Percentiles rank a stretch among this genome's conserved stretches.
Conservation (phyloP, 2,113 vertebrate genomes). For the Prietella phreatophila region DNA sequence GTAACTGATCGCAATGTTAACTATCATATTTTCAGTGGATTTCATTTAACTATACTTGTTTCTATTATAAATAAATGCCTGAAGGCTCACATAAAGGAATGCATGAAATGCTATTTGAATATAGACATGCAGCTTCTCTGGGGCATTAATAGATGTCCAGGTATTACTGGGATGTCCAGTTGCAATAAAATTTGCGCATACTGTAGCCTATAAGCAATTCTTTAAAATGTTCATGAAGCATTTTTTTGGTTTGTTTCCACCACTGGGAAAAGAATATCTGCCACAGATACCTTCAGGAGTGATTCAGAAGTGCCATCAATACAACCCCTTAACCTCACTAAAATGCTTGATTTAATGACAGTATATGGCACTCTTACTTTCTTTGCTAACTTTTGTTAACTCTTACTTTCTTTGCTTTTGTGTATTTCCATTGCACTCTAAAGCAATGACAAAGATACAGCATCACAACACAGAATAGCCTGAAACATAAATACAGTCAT, state of each 20-base stretch:
- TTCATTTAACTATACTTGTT: neutral
- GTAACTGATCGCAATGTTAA: constrained; percentile 2
- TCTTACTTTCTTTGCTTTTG: neutral
- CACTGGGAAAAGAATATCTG: neutral
- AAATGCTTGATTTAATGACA: neutral
- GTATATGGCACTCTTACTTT: neutral
- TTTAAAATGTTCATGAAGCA: neutral
- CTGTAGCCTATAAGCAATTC: neutral
- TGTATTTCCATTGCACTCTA: neutral
- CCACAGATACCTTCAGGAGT: neutral
- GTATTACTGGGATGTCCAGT: neutral
- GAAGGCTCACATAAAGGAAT: neutral
- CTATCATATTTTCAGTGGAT: neutral
- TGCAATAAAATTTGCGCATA: neutral
- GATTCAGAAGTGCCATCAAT: neutral
- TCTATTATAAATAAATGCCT: neutral
- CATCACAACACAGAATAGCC: neutral
- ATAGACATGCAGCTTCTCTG: neutral
- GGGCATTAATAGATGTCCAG: neutral
- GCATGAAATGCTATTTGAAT: neutral
- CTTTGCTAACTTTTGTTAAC: neutral
- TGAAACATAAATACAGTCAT: neutral
- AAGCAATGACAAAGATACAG: neutral
- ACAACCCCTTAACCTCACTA: neutral
- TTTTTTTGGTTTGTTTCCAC: neutral